Evolutionary conservation across 1,140 invertebrate species (phyloP).

Genomic region (Leptopilina boulardi): DNA sequence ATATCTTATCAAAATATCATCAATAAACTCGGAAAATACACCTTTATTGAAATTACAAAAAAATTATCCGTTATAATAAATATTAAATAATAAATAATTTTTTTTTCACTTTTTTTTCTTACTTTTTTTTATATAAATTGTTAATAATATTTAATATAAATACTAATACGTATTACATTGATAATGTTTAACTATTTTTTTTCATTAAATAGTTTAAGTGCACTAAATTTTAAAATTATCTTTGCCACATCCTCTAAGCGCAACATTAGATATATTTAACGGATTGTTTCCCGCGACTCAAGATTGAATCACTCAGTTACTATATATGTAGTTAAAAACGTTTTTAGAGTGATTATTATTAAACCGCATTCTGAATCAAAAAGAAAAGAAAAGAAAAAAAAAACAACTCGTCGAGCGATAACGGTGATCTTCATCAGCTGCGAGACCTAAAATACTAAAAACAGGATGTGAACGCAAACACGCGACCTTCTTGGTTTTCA

Average conservation of each 20-base stretch:
- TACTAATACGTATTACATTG: too few species aligned
- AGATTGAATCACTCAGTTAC: background rate
- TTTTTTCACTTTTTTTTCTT: too few species aligned
- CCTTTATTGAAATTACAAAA: too few species aligned
- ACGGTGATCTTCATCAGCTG: background rate
- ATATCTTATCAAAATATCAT: background rate
- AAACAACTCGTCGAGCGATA: background rate
- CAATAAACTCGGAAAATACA: too few species aligned
- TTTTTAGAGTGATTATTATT: background rate
- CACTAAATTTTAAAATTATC: background rate
- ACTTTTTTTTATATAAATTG: too few species aligned
- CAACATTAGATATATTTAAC: background rate
- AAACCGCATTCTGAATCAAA: background rate
- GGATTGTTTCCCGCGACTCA: background rate
- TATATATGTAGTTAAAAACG: background rate
- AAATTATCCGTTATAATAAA: too few species aligned
- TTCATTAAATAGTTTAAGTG: background rate
- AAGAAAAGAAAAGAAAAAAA: background rate
- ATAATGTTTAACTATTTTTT: background rate
- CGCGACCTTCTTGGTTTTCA: background rate
- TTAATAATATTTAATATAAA: too few species aligned
- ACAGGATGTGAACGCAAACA: background rate
- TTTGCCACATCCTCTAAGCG: background rate
- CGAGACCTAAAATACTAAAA: background rate
- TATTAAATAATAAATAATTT: too few species aligned